Evolutionary conservation across 2,888 invertebrate species (phyloP).

Genomic region (Apodemia duryi): DNA sequence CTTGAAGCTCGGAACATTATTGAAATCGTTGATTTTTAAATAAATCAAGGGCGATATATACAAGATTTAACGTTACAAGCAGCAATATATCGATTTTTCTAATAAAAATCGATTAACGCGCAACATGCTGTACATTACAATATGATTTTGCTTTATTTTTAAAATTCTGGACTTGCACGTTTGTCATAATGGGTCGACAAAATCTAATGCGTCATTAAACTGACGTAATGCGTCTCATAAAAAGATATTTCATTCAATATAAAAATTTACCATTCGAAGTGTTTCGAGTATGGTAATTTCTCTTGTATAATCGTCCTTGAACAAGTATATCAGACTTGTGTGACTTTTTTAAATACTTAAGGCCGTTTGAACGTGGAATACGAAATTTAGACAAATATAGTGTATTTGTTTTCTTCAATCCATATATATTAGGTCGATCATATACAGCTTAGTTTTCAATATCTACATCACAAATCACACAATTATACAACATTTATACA

Average conservation of each 20-base stretch:
- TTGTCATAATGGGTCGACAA: not conserved
- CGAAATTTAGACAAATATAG: slow-evolving; percentile 2
- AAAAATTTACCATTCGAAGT: not conserved
- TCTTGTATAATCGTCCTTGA: slow-evolving; percentile 6
- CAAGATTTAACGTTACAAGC: not conserved
- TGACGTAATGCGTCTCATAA: not conserved
- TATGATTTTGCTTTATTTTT: not conserved
- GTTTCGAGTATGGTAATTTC: not conserved
- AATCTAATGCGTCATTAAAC: not conserved
- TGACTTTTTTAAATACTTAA: slow-evolving; percentile 21
- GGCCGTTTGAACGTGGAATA: slow-evolving; percentile 18
- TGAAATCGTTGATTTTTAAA: slow-evolving; percentile 35
- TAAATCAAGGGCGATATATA: not conserved
- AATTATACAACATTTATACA: slow-evolving; percentile 28
- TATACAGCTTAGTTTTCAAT: slow-evolving; percentile 14
- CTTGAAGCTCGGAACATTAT: slow-evolving; percentile 38
- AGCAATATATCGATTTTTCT: not conserved
- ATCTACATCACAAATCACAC: slow-evolving; percentile 32
- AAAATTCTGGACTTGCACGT: not conserved
- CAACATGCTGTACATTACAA: not conserved
- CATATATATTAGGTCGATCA: slow-evolving; percentile 1
- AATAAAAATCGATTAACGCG: not conserved
- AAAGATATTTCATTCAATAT: too few relatives aligned
- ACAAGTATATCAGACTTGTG: slow-evolving; percentile 23
- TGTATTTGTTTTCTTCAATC: slow-evolving; percentile 5